Evolutionary conservation across 2,888 invertebrate genomes (phyloP).

Genomic region (Tiliacea citrago): DNA sequence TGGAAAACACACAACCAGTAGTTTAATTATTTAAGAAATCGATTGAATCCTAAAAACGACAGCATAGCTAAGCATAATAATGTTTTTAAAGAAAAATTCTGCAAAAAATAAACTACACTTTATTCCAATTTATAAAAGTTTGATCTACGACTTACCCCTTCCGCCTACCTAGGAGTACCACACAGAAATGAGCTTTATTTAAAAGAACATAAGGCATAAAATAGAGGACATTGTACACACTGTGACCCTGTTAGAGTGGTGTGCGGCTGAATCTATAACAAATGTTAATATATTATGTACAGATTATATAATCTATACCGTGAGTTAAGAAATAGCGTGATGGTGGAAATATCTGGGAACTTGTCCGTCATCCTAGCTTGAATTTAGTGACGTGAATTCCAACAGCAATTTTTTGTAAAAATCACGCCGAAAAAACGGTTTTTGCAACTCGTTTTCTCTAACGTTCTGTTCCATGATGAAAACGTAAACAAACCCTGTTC

Average conservation of each 20-base stretch:
- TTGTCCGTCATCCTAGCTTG: not conserved
- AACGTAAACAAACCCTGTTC: too few species aligned
- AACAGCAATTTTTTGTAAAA: too few species aligned
- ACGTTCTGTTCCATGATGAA: too few species aligned
- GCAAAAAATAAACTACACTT: not conserved
- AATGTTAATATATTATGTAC: slow-evolving; percentile 68
- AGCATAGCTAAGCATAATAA: too few species aligned
- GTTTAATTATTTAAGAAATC: too few species aligned
- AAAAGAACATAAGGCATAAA: slow-evolving; percentile 50
- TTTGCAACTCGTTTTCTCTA: too few species aligned
- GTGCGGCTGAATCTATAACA: slow-evolving; percentile 71
- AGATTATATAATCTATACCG: slow-evolving; percentile 52
- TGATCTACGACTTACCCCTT: slow-evolving; percentile 63
- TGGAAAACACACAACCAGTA: not conserved
- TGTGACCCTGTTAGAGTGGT: slow-evolving; percentile 77
- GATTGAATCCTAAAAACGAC: too few species aligned
- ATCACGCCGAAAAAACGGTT: too few species aligned
- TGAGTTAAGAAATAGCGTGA: slow-evolving; percentile 34
- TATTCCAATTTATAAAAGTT: not conserved
- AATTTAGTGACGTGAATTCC: too few species aligned
- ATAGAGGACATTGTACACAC: slow-evolving; percentile 70
- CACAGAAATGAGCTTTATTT: slow-evolving; percentile 59
- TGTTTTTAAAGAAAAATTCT: not conserved
- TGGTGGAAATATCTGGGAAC: slow-evolving; percentile 6
- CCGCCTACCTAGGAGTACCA: slow-evolving; percentile 60